Evolutionary conservation across 2,888 invertebrate species (phyloP), one percentile per base, ranked within the genome.

Genomic region (Drosophila pseudotalamancana): DNA sequence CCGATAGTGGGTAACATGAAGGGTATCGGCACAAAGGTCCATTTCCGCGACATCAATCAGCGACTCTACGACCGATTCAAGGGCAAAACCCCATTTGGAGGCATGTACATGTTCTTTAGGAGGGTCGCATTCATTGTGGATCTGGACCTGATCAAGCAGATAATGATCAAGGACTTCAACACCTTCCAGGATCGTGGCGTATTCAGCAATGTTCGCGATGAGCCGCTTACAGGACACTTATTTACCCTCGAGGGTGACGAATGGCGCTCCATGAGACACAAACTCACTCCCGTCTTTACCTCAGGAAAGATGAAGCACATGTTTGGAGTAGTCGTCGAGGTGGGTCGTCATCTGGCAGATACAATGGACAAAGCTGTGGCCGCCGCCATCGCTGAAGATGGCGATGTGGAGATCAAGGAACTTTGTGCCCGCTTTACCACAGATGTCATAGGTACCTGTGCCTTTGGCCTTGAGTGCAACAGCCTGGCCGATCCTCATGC

Each of bases 361-460:
- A 42, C 74, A 3, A 43, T 80, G 62, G 67, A 54, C 0, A 55
- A 55, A 11, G 19, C 40, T 0, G 42, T 65, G 0, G 25, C 8
- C 0, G 42, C 42, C 0, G 69, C 65, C 0, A n/a, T 5, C 0
- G 16, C 56, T 0, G 64, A 77, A 2, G 42, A 50, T 6, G 80
- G 88, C 1, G 63, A 91, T 1, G 45, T 88, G 18, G 93, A 93
- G 46, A 75, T 93, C 4, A 92, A 91, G 68, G 92, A 92, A 14
- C 40, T 92, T 0, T 87, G 91, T 23, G 91, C 91, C 0, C 90
- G 92, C 3, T 93, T 89, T 56, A 92, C 93, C 3, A 92, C 92
- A 4, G 93, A 93, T 73, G 92, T 93, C 0, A 92, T 93, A 53
- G 92, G 92, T 1, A 89, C 88, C 0, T 92, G 92, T 73, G 92